phyloP scores from a whole-genome alignment of 2,113 vertebrate species.

The Mormyrus iriodes region DNA sequence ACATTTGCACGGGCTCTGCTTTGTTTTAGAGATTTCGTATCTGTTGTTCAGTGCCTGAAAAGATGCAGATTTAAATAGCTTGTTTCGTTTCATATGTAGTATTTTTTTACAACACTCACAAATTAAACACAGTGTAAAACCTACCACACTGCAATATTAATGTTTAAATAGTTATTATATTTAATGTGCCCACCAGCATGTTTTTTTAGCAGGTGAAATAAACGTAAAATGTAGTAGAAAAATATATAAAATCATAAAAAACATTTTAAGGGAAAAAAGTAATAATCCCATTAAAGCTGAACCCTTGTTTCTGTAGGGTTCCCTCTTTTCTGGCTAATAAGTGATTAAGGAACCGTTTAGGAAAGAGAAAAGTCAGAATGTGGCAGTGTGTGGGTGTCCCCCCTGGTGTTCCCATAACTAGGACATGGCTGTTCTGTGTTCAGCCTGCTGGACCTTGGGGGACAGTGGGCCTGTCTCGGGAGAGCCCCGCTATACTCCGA shows the following conservation, averaged over 20 bases:
- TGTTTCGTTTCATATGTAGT: neutral
- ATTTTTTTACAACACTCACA: slow-evolving; percentile 1
- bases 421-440: slow-evolving; percentile 46
- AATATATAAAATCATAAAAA: neutral
- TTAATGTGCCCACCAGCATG: neutral
- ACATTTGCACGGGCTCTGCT: neutral
- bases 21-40: neutral
- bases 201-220: neutral
- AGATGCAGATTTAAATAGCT: neutral
- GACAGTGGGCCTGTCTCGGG: slow-evolving; percentile 38
- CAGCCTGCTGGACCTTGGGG: slow-evolving; percentile 45
- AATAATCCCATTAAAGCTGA: neutral
- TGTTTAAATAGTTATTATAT: neutral
- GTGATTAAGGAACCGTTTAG: slow-evolving; percentile 25
- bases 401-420: slow-evolving; percentile 31
- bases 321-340: slow-evolving; percentile 6
- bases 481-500: slow-evolving; percentile 55
- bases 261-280: neutral
- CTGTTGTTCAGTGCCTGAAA: neutral
- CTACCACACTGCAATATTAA: slow-evolving; percentile 9
- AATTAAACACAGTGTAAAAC: slow-evolving; percentile 1
- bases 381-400: slow-evolving; percentile 40
- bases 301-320: neutral
- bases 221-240: neutral
- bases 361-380: slow-evolving; percentile 25